A percentile compares a stretch with the other conserved stretches of the same genome.
These are phyloP conservation scores for Pseudocheirus occidentalis DNA, from an alignment of 2,797 vertebrate species.

Conservation along the genomic window DNA sequence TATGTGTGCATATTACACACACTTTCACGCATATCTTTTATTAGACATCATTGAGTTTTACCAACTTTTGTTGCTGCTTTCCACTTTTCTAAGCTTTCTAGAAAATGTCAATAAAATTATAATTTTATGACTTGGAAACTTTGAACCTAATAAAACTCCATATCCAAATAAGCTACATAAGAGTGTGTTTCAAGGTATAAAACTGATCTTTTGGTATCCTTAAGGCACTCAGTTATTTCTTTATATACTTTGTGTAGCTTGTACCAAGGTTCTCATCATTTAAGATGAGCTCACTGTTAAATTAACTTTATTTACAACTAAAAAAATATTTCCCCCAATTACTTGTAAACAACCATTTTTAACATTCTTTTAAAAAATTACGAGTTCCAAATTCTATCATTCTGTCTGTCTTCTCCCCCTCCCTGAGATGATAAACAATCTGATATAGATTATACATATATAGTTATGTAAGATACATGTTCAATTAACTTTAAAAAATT, in stretches of 20 bases:
- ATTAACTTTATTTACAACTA: conserved; percentile 19
- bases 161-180: conserved; percentile 18
- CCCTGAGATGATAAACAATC: not conserved
- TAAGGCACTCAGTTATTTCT: conserved; percentile 2
- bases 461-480: not conserved
- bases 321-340: not conserved
- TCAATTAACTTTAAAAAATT: not conserved
- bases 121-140: conserved; percentile 28
- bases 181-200: conserved; percentile 12
- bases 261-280: conserved; percentile 11
- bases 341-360: not conserved
- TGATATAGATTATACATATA: not conserved
- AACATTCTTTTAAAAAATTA: not conserved
- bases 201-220: conserved; percentile 39
- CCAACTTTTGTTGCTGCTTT: not conserved
- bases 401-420: not conserved
- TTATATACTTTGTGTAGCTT: conserved; percentile 21
- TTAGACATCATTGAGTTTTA: not conserved
- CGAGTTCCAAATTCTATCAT: not conserved
- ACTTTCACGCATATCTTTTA: not conserved
- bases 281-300: conserved; percentile 1
- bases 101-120: conserved; percentile 2
- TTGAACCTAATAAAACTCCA: conserved; percentile 16
- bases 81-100: not conserved
- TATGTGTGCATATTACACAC: not conserved